Evolutionary conservation across 1,140 invertebrate species (phyloP).

Genomic region (Drosophila dunni): DNA sequence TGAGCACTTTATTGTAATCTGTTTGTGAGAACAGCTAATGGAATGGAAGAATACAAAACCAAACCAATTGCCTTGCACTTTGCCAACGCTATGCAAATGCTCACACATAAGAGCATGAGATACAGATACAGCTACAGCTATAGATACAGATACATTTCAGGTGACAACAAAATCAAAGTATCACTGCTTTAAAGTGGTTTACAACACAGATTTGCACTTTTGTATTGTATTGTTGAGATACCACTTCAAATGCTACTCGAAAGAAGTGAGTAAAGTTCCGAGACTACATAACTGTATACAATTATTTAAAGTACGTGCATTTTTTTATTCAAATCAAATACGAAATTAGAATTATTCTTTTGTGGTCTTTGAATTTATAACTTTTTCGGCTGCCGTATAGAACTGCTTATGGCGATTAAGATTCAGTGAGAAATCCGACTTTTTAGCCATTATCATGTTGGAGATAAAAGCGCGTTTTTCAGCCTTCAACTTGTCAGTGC

Average conservation of each 20-base stretch:
- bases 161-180: constrained; percentile 59
- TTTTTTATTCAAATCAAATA: background rate
- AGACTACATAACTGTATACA: background rate
- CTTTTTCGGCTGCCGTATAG: constrained; percentile 13
- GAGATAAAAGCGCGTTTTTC: constrained; percentile 22
- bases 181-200: constrained; percentile 61
- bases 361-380: background rate
- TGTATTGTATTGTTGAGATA: constrained; percentile 60
- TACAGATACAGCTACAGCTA: constrained; percentile 67
- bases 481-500: background rate
- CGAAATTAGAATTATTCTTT: too few relatives aligned
- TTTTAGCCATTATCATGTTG: constrained; percentile 42
- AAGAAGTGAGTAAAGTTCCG: background rate
- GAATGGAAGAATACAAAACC: constrained; percentile 55
- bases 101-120: constrained; percentile 37
- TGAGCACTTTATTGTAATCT: constrained; percentile 14
- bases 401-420: constrained; percentile 46
- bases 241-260: constrained; percentile 36
- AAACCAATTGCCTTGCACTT: constrained; percentile 62
- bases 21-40: constrained; percentile 48
- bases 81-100: constrained; percentile 66
- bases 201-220: constrained; percentile 74
- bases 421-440: constrained; percentile 44
- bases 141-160: constrained; percentile 34
- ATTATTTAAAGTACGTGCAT: background rate